Evolutionary conservation across 37 sponge, comb jelly and placozoan genomes (phyloP).

Genomic region (Amphimedon queenslandica): DNA sequence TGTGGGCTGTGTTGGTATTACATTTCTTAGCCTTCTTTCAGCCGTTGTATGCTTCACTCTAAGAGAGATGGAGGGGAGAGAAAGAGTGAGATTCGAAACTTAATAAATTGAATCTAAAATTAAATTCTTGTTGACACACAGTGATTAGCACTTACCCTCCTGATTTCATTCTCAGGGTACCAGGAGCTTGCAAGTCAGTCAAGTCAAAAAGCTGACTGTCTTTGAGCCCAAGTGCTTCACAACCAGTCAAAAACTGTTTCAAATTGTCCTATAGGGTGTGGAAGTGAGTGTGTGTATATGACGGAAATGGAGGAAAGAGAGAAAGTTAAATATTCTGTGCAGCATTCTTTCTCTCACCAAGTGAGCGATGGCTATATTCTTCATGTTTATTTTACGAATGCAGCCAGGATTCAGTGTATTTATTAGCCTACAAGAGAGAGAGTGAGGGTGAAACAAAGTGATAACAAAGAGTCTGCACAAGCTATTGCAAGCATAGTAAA

Average conservation of each 20-base stretch:
- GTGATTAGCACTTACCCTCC: conserved; percentile 25
- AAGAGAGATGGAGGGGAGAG: background rate
- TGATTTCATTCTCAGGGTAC: background rate
- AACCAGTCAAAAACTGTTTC: conserved; percentile 63
- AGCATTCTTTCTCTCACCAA: conserved; percentile 41
- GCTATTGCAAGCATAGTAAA: background rate
- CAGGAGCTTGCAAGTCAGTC: conserved; percentile 74
- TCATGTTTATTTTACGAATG: conserved; percentile 58
- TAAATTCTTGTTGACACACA: too few relatives aligned
- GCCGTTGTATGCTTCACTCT: conserved; percentile 42
- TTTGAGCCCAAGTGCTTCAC: conserved; percentile 65
- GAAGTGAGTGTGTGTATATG: background rate
- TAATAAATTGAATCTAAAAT: background rate
- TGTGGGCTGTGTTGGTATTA: too few relatives aligned
- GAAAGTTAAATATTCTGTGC: conserved; percentile 11
- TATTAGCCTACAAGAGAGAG: conserved; percentile 53
- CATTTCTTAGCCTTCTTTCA: conserved; percentile 51
- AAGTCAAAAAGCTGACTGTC: conserved; percentile 77
- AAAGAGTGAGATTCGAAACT: background rate
- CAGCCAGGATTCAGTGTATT: conserved; percentile 56
- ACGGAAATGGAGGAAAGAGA: background rate
- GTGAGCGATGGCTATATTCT: conserved; percentile 52
- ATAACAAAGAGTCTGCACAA: background rate
- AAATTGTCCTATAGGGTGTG: conserved; percentile 67
- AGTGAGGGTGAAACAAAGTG: background rate